phyloP scores from a whole-genome alignment of 2,113 vertebrate genomes.

The Dendrocopos noguchii region DNA sequence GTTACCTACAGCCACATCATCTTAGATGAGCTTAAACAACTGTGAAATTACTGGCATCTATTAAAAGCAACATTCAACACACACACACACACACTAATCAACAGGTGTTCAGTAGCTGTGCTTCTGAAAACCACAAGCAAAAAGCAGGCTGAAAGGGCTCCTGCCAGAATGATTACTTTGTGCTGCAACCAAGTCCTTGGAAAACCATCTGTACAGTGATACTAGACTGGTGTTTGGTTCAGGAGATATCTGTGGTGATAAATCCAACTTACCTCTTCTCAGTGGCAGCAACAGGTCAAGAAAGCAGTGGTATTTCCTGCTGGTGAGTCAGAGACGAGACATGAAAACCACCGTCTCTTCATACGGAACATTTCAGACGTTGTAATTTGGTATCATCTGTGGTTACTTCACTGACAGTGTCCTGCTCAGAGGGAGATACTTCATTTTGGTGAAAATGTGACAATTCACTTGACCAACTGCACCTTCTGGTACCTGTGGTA shows the following conservation, averaged over 20 bases:
- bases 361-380: not conserved
- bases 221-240: not conserved
- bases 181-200: not conserved
- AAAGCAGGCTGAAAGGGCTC: not conserved
- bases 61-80: conserved; percentile 21
- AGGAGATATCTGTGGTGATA: not conserved
- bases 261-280: not conserved
- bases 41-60: conserved; percentile 41
- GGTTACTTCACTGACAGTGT: not conserved
- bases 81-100: not conserved
- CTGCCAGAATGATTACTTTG: not conserved
- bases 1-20: conserved; percentile 58
- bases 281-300: not conserved
- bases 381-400: not conserved
- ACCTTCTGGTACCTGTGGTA: not conserved
- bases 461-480: not conserved
- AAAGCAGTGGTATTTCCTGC: conserved; percentile 16
- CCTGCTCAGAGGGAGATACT: not conserved
- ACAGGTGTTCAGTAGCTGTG: conserved; percentile 29
- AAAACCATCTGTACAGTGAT: not conserved
- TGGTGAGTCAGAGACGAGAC: conserved; percentile 12
- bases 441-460: not conserved
- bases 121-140: conserved; percentile 53
- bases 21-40: conserved; percentile 41
- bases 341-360: not conserved